A percentile compares a stretch with the other conserved stretches of the same genome.
These are phyloP conservation scores for Octonoba sinensis DNA, from an alignment of 2,888 invertebrate species.

Conservation along the genomic window DNA sequence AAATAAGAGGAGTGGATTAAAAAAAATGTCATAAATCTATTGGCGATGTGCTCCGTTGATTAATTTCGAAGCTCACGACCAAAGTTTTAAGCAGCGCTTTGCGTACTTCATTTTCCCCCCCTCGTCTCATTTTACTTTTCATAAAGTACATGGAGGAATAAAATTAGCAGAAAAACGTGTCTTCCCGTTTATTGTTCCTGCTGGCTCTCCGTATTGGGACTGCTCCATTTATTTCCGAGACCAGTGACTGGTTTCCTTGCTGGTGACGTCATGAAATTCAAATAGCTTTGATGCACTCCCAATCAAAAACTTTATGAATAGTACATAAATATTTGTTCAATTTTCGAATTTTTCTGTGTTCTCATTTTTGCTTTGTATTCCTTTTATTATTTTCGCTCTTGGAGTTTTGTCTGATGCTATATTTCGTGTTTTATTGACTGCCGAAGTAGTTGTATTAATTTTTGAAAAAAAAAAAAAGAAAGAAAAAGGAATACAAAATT, in stretches of 20 bases:
- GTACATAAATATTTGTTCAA: too few relatives aligned
- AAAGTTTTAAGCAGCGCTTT: background rate
- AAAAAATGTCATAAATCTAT: constrained; percentile 27
- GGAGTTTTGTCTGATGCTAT: too few relatives aligned
- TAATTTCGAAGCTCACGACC: constrained; percentile 13
- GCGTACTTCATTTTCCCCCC: background rate
- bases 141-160: background rate
- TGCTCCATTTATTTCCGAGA: background rate
- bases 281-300: too few relatives aligned
- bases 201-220: constrained; percentile 1
- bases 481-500: too few relatives aligned
- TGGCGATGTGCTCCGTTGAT: constrained; percentile 26
- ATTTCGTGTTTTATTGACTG: too few relatives aligned
- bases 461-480: too few relatives aligned
- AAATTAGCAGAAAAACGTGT: constrained; percentile 2
- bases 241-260: background rate
- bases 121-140: background rate
- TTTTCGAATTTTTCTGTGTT: too few relatives aligned
- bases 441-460: too few relatives aligned
- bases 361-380: too few relatives aligned
- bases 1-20: constrained; percentile 1
- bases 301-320: too few relatives aligned
- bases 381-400: too few relatives aligned
- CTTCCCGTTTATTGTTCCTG: constrained; percentile 9
- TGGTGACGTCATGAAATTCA: too few relatives aligned